Conservation (phyloP, 1,140 invertebrate genomes). For the Magallana angulata region DNA sequence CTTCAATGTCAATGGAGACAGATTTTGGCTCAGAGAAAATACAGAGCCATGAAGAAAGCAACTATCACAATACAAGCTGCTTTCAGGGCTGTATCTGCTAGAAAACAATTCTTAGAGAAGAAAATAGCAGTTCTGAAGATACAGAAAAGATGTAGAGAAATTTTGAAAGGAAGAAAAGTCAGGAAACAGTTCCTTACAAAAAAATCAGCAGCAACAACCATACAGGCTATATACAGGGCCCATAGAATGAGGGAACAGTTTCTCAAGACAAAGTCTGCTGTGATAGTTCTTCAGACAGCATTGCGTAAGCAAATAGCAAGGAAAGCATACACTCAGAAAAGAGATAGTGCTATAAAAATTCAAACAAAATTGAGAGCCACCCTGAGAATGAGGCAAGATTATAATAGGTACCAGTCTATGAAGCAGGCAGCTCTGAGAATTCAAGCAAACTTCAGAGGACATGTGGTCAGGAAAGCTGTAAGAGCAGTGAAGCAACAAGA, state of each 20-base stretch:
- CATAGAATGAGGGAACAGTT: slow-evolving; percentile 42
- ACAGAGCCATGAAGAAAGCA: slow-evolving; percentile 49
- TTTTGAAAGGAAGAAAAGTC: slow-evolving; percentile 51
- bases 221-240: slow-evolving; percentile 60
- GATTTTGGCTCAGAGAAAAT: slow-evolving; percentile 34
- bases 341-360: slow-evolving; percentile 58
- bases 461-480: slow-evolving; percentile 33
- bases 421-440: slow-evolving; percentile 61
- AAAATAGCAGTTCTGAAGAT: slow-evolving; percentile 52
- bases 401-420: slow-evolving; percentile 39
- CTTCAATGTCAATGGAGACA: slow-evolving; percentile 61
- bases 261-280: slow-evolving; percentile 43
- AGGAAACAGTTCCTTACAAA: background rate
- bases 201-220: slow-evolving; percentile 56
- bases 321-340: slow-evolving; percentile 53
- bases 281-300: slow-evolving; percentile 62
- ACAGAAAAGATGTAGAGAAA: slow-evolving; percentile 56
- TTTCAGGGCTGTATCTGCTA: slow-evolving; percentile 44
- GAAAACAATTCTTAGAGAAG: slow-evolving; percentile 42
- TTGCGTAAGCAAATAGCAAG: slow-evolving; percentile 41
- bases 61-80: slow-evolving; percentile 57
- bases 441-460: slow-evolving; percentile 59
- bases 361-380: slow-evolving; percentile 57
- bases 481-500: slow-evolving; percentile 1
- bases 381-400: background rate